Evolutionary conservation across 2,113 vertebrate genomes (phyloP), one percentile per base, ranked within the genome.

Genomic region (Gavia stellata): DNA sequence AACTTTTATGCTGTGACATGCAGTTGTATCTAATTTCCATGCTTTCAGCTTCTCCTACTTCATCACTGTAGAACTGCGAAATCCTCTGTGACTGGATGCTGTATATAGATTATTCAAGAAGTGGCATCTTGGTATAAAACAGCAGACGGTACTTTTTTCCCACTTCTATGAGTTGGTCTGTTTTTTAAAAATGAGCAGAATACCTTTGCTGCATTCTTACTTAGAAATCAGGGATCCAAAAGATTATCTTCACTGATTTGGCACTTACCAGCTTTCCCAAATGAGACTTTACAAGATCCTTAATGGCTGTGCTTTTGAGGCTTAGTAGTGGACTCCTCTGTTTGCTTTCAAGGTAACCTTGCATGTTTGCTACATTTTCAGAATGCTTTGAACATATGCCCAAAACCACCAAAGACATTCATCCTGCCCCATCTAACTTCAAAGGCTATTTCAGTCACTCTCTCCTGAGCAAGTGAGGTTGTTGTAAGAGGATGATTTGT

Each of bases 341-440:
- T 87, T 87, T 94, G 81, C 74, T 95, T 92, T 89, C 86, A 97
- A 91, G 84, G 94, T 94, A 94, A 94, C 91, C 83, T 95, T 96
- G 91, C 29, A 47, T 20, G 36, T 81, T 85, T 13, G 4, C 31
- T 86, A 7, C 38, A 34, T 79, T 84, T 94, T 86, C 61, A 62
- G 71, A 92, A 44, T 65, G 34, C 28, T 86, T 92, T 75, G 91
- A 85, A 36, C 75, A 17, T 18, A 14, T 58, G 81, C 94, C 92
- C 62, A 20, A 93, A 95, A 47, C 92, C 68, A 81, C 88, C 40
- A 34, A 18, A 85, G 73, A 40, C 12, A 2, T 90, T 95, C 33
- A 70, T 94, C 83, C 49, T 75, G 26, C 34, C 19, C 38, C 23
- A n/a, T 72, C 47, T 36, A 38, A 40, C 58, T 87, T 85, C 58